phyloP scores from a whole-genome alignment of 2,113 vertebrate species.

The Sitta europaea region DNA sequence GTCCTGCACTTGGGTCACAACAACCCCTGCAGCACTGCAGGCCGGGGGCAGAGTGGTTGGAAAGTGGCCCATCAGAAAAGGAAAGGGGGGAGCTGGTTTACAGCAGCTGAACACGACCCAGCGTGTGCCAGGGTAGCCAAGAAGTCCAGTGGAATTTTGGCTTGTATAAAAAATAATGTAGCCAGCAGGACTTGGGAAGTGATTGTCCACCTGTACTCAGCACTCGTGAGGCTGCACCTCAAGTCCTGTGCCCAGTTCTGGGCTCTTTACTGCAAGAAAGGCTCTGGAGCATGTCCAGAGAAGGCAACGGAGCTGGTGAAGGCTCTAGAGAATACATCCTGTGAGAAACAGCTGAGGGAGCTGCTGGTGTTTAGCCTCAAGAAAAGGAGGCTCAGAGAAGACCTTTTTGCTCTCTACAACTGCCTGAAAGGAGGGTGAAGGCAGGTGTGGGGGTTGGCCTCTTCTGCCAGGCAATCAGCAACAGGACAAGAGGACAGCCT shows the following conservation, averaged over 20 bases:
- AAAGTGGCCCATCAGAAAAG: not conserved
- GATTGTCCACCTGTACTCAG: not conserved
- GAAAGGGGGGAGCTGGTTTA: not conserved
- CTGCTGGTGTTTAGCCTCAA: not conserved
- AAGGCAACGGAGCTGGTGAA: not conserved
- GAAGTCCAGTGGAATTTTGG: not conserved
- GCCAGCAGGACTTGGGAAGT: not conserved
- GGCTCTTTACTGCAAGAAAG: not conserved
- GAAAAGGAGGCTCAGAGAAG: not conserved
- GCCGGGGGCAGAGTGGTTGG: not conserved
- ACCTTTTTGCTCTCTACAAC: not conserved
- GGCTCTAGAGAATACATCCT: too few species aligned
- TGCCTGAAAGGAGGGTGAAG: not conserved
- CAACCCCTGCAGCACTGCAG: not conserved
- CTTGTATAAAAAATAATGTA: not conserved
- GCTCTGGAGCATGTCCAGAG: accelerated
- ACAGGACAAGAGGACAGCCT: not conserved
- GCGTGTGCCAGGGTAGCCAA: accelerated
- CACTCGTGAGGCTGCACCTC: not conserved
- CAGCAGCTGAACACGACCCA: not conserved
- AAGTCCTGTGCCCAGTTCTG: not conserved
- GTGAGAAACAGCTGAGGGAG: not conserved
- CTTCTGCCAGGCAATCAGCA: too few species aligned
- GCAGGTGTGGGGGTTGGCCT: not conserved
- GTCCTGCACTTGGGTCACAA: not conserved